These are phyloP conservation scores for Ctena decussata DNA, from an alignment of 2,888 invertebrate species.

Conservation along the genomic window DNA sequence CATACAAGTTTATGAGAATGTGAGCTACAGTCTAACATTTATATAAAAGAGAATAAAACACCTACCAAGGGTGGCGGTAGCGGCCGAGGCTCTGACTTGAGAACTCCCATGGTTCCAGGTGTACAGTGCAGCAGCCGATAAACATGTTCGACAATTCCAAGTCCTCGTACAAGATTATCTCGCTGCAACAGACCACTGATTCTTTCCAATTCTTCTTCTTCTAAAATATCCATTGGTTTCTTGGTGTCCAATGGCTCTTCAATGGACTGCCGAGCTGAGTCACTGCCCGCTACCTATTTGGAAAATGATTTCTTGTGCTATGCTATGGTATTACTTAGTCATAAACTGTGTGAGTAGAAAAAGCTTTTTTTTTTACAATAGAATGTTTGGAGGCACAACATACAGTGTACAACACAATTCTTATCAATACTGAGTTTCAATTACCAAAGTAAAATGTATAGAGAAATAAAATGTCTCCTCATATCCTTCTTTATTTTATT, in stretches of 20 bases:
- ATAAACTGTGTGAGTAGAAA: no score
- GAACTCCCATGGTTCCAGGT: slow-evolving; percentile 84
- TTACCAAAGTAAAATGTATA: no score
- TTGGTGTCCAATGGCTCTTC: slow-evolving; percentile 82
- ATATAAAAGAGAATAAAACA: slow-evolving; percentile 32
- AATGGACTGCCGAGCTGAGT: slow-evolving; percentile 57
- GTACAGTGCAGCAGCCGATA: slow-evolving; percentile 85
- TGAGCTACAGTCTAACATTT: no score
- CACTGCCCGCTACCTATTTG: slow-evolving; percentile 61
- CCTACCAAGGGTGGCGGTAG: slow-evolving; percentile 76
- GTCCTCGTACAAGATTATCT: slow-evolving; percentile 86
- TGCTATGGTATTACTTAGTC: no score
- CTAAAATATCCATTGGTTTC: slow-evolving; percentile 85
- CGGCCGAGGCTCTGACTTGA: slow-evolving; percentile 76
- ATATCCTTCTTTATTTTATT: no score
- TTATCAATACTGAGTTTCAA: no score
- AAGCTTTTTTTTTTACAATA: no score
- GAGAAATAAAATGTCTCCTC: no score
- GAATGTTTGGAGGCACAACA: no score
- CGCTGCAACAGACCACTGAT: slow-evolving; percentile 85
- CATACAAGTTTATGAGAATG: no score
- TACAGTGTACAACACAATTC: no score
- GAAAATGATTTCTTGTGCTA: neutral
- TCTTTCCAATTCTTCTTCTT: slow-evolving; percentile 86
- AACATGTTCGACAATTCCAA: slow-evolving; percentile 86